Percentiles rank a stretch among this genome's conserved stretches.
Conservation (phyloP, 1,140 invertebrate genomes). For the Stratiolaelaps scimitus region DNA sequence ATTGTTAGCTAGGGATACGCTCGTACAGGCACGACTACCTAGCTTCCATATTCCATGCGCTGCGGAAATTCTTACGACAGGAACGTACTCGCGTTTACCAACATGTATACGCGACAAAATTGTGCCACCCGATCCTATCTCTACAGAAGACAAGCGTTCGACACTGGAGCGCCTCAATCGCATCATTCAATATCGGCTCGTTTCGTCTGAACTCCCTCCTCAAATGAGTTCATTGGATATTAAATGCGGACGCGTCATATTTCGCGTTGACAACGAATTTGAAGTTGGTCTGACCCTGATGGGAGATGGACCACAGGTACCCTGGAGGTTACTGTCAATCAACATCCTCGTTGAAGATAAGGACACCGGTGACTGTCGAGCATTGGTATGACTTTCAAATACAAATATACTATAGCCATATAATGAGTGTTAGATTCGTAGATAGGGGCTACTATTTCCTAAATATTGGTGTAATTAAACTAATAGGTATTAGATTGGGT, state of each 20-base stretch:
- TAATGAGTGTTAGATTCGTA: too few species aligned
- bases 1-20: slow-evolving; percentile 81
- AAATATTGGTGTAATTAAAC: too few species aligned
- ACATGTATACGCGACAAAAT: slow-evolving; percentile 83
- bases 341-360: slow-evolving; percentile 90
- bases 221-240: slow-evolving; percentile 67
- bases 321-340: slow-evolving; percentile 86
- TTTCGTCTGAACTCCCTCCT: slow-evolving; percentile 73
- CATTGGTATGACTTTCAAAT: slow-evolving; percentile 21
- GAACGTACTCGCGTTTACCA: slow-evolving; percentile 66
- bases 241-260: slow-evolving; percentile 82
- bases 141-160: slow-evolving; percentile 61
- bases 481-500: too few species aligned
- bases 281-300: slow-evolving; percentile 82
- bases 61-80: slow-evolving; percentile 92
- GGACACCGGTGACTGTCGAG: slow-evolving; percentile 61
- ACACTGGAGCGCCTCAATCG: slow-evolving; percentile 76
- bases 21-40: slow-evolving; percentile 83
- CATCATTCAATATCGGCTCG: slow-evolving; percentile 82
- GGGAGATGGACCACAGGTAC: slow-evolving; percentile 78
- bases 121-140: slow-evolving; percentile 85
- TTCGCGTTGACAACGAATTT: slow-evolving; percentile 90
- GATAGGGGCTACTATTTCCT: too few species aligned
- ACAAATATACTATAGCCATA: background rate
- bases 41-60: slow-evolving; percentile 96